Evolutionary conservation across 2,113 vertebrate genomes (phyloP).

Genomic region (Anser brachyrhynchus): DNA sequence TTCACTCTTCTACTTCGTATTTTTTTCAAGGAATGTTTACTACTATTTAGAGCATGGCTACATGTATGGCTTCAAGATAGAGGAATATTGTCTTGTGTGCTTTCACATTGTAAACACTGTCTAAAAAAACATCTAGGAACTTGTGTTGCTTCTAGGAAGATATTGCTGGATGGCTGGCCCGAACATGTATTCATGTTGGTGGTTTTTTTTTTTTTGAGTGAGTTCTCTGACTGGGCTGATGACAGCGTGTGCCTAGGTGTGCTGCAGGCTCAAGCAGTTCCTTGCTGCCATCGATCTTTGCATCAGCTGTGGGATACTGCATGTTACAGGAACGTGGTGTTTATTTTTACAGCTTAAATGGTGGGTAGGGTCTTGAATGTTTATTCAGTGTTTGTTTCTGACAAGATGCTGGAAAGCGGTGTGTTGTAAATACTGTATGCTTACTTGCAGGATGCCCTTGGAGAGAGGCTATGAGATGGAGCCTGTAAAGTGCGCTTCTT

Average conservation of each 20-base stretch:
- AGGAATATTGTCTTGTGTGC: accelerated
- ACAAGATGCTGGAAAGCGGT: not conserved
- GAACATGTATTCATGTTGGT: accelerated
- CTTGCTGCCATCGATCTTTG: accelerated
- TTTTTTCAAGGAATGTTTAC: not conserved
- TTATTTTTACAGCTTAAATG: accelerated
- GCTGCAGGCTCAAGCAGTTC: accelerated
- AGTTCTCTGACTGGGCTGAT: not conserved
- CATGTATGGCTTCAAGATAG: not conserved
- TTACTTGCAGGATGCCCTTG: accelerated
- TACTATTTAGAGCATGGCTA: not conserved
- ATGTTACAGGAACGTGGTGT: accelerated
- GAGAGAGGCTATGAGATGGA: not conserved
- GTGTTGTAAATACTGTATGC: accelerated
- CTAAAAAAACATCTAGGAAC: accelerated
- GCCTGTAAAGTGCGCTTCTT: not conserved
- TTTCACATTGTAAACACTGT: accelerated
- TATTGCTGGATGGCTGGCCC: not conserved
- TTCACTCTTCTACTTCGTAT: not conserved
- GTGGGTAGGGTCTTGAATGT: not conserved
- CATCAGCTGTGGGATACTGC: accelerated
- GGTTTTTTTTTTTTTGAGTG: not conserved
- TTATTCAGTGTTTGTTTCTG: not conserved
- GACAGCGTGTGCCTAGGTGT: accelerated
- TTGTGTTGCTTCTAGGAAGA: accelerated